A percentile compares a stretch with the other conserved stretches of the same genome.
These are phyloP conservation scores for Netelia melanura DNA, from an alignment of 2,888 invertebrate species.

Conservation along the genomic window DNA sequence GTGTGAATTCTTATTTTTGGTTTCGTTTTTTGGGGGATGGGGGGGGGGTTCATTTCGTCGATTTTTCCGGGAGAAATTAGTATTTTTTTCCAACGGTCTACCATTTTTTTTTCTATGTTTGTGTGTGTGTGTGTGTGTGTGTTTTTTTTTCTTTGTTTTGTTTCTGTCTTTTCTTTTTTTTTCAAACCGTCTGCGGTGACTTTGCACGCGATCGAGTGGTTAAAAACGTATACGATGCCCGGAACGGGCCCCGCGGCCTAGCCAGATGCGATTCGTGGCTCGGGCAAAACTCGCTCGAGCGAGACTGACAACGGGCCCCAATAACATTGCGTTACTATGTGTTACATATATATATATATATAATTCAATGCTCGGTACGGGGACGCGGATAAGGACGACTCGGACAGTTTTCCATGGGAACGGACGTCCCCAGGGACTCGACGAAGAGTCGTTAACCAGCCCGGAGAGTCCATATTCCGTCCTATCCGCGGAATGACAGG, in stretches of 20 bases:
- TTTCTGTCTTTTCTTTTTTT: not conserved
- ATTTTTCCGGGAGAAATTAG: not conserved
- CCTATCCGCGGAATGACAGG: slow-evolving; percentile 48
- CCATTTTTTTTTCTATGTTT: not conserved
- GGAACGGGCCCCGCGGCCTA: slow-evolving; percentile 42
- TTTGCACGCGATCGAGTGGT: slow-evolving; percentile 38
- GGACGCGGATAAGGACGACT: slow-evolving; percentile 74
- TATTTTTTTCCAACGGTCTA: not conserved
- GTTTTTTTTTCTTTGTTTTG: not conserved
- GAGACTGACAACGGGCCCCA: slow-evolving; percentile 47
- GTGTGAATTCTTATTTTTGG: not conserved
- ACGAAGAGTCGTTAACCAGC: slow-evolving; percentile 54
- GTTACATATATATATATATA: not conserved
- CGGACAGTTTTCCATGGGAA: slow-evolving; percentile 62
- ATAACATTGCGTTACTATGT: slow-evolving; percentile 21
- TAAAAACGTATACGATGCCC: slow-evolving; percentile 10
- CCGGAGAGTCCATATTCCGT: slow-evolving; percentile 35
- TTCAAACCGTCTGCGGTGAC: slow-evolving; percentile 11
- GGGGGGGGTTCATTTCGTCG: not conserved
- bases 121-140: not conserved
- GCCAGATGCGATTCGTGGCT: slow-evolving; percentile 64
- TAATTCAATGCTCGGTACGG: slow-evolving; percentile 34
- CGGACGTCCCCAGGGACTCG: slow-evolving; percentile 60
- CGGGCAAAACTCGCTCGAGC: slow-evolving; percentile 53
- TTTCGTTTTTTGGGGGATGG: not conserved